Base-by-base conservation (phyloP, 2,113 vertebrate genomes). In the Tragelaphus imberbis region DNA sequence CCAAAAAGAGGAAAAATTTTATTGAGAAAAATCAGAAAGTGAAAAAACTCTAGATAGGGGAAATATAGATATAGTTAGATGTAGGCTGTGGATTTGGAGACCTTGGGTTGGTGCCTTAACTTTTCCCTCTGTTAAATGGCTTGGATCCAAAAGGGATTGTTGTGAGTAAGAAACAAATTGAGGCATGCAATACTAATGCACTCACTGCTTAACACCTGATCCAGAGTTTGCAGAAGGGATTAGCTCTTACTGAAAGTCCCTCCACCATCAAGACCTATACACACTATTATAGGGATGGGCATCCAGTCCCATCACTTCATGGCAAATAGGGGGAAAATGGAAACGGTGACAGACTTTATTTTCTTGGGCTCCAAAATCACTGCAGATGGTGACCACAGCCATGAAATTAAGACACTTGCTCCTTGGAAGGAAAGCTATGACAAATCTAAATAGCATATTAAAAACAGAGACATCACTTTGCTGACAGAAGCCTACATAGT, bases 111-210 rank as follows among this genome's bases (percentile, higher is more conserved):
- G 8, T 12, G 55, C n/a, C 63, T 14, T 11, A 14, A 11, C 19
- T 7, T 49, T n/a, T 33, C 19, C 49, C 49, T 84, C 40, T 21
- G 14, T 1, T 59, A 47, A 90, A 14, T 3, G 10, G 5, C 28
- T 40, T 40, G 10, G 0, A 1, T 47, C 14, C 15, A n/a, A 51
- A 21, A 15, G 16, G 6, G 36, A 27, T 25, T 33, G n/a, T 10
- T 55, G 13, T 4, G 44, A 75, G 77, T 36, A 79, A 63, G 47
- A 65, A 21, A 13, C 14, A 33, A 40, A 53, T 2, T 1, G 0
- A n/a, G 27, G 4, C 7, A 1, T 8, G 3, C 23, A 21, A 19
- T 2, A 3, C 12, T 5, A 7, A 47, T 10, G n/a, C 0, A 0
- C 8, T 16, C 44, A 44, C 2, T 13, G 44, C n/a, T 61, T 23